phyloP scores from a whole-genome alignment of 2,797 vertebrate species.

The Rhinatrema bivittatum region DNA sequence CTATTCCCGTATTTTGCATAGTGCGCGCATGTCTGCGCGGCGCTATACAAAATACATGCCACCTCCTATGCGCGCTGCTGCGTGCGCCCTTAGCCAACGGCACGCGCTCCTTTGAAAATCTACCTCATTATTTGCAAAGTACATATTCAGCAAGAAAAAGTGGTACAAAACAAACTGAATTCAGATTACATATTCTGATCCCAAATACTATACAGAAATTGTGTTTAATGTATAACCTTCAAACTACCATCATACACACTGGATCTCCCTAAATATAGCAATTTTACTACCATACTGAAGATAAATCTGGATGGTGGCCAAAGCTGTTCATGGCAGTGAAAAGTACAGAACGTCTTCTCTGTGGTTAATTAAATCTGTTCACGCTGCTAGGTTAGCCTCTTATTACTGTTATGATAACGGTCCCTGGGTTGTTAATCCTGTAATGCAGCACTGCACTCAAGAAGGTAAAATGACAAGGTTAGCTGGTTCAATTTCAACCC shows the following conservation, averaged over 20 bases:
- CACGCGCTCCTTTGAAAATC: too few species aligned
- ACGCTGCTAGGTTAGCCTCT: slow-evolving; percentile 27
- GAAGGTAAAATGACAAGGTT: slow-evolving; percentile 34
- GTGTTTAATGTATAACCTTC: too few species aligned
- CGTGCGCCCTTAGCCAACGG: too few species aligned
- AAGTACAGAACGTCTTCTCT: slow-evolving; percentile 14
- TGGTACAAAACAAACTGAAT: too few species aligned
- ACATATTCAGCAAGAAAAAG: too few species aligned
- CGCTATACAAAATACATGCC: too few species aligned
- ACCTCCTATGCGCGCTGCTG: too few species aligned
- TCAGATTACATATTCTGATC: too few species aligned
- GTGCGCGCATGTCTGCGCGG: too few species aligned
- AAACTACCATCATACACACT: background rate
- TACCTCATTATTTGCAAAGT: too few species aligned
- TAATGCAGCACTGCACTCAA: slow-evolving; percentile 17
- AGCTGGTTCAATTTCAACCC: slow-evolving; percentile 21
- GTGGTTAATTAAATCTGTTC: slow-evolving; percentile 44
- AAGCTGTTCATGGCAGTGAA: slow-evolving; percentile 8
- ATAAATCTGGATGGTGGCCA: slow-evolving; percentile 16
- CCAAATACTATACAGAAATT: too few species aligned
- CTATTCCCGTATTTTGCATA: too few species aligned
- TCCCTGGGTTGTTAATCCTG: slow-evolving; percentile 29
- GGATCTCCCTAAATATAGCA: background rate
- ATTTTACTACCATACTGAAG: background rate
- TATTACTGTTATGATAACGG: slow-evolving; percentile 37